Base-by-base conservation (phyloP, 2,797 vertebrate genomes). In the Selene dorsalis region DNA sequence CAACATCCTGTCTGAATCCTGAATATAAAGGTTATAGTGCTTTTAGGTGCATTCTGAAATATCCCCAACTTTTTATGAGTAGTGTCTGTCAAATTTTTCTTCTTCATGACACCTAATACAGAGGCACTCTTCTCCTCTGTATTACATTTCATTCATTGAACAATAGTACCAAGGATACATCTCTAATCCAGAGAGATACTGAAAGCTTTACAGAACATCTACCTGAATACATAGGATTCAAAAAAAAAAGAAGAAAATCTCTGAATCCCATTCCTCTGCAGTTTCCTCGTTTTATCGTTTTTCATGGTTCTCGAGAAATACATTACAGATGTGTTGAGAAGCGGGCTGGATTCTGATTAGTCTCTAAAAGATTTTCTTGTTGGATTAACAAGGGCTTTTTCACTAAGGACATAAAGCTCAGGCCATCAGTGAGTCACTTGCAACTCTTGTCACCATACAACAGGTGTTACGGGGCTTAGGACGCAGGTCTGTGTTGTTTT, bases 281-380 rank as follows among this genome's bases (percentile, higher is more conserved):
- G 9, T 61, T 14, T 53, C 22, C 20, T 53, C 48, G 22, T 56
- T 53, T 8, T 47, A 68, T 52, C 24, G 50, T 41, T 56, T 30
- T 73, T 58, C 45, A 65, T 58, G 73, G 47, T 16, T 71, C 32
- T 73, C 7, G 28, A 57, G 39, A 61, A 79, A 59, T 56, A 35
- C 18, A 6, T 63, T n/a, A 24, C 39, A 9, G 4, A 50, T 82
- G 70, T 60, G 20, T 43, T 53, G 18, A 24, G 24, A 75, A 69
- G 60, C 50, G 55, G 16, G 30, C 13, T 30, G 32, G 52, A 43
- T 55, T 74, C 13, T 73, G 52, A 67, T 50, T 68, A 45, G 45
- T 73, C 56, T 69, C 28, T 35, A 39, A 18, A 66, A 13, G 39
- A 57, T 45, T 66, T 79, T 43, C 13, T 11, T 56, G 18, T 65